Base-by-base conservation (phyloP, 2,797 vertebrate species). In the Diplodus sargus region DNA sequence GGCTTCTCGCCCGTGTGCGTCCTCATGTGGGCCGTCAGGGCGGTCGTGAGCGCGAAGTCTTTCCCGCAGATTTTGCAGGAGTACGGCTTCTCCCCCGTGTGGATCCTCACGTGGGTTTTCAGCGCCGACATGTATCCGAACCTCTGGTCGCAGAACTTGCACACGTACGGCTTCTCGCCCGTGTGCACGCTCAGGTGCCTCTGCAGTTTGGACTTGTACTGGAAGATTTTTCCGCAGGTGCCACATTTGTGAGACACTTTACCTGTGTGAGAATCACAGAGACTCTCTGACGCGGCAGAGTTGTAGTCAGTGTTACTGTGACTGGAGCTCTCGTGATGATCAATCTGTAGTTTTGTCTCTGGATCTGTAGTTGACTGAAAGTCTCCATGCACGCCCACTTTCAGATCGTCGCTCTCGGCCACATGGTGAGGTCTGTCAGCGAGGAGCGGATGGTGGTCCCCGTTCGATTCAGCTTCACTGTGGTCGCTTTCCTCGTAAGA, bases 141-240 rank as follows among this genome's bases (percentile, higher is more conserved):
- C 4, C 4, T 11, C 60, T 62, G 22, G 8, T 42, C 59, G 1
- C 47, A 49, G 47, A 20, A 67, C 4, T 52, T 43, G 17, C 81
- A 83, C 20, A 15, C 3, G 34, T 34, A 22, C 0, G 53, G 75
- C 11, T 28, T 69, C n/a, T 49, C 66, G 25, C n/a, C 47, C 14
- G 45, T 80, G 43, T 45, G 43, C 4, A 14, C 15, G 13, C 43
- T 15, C 43, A 45, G 43, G 48, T 75, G 78, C 12, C 63, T 61
- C 49, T 42, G 17, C 54, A 4, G 39, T 16, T 22, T 34, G 16
- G 49, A 62, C 49, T 39, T 12, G 4, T 1, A 58, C 8, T 28
- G 23, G 2, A 42, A 66, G 0, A 3, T 12, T 66, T 59, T 66
- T 1, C 54, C 62, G 51, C 53, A 51, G 2, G 4, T 15, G 25